These are phyloP conservation scores for Coenonympha glycerion DNA, from an alignment of 2,888 invertebrate species.

Conservation along the genomic window DNA sequence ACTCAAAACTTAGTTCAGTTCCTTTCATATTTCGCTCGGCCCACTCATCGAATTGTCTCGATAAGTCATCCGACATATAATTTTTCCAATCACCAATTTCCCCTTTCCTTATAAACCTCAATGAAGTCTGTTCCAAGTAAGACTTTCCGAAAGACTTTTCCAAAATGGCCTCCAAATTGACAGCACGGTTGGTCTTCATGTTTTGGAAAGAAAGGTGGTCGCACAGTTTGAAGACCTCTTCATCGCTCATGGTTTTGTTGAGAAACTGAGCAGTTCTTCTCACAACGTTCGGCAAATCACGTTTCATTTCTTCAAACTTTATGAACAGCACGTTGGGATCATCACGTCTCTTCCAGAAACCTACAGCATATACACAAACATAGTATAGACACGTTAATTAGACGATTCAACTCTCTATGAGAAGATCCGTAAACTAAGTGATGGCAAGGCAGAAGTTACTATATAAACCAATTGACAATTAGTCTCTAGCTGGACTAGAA, in stretches of 20 bases:
- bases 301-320: slow-evolving; percentile 89
- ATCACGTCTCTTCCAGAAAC: slow-evolving; percentile 82
- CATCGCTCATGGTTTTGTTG: slow-evolving; percentile 78
- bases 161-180: slow-evolving; percentile 82
- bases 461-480: too few species aligned
- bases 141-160: slow-evolving; percentile 69
- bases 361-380: slow-evolving; percentile 34
- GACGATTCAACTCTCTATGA: too few species aligned
- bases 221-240: slow-evolving; percentile 80
- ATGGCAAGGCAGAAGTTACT: too few species aligned
- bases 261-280: slow-evolving; percentile 83
- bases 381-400: too few species aligned
- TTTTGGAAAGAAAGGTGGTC: slow-evolving; percentile 86
- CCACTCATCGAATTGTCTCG: slow-evolving; percentile 83
- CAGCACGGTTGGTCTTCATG: slow-evolving; percentile 87
- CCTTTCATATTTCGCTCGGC: slow-evolving; percentile 77
- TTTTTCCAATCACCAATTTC: slow-evolving; percentile 88
- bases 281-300: slow-evolving; percentile 80
- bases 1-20: slow-evolving; percentile 78
- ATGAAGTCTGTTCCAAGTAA: slow-evolving; percentile 64
- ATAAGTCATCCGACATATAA: slow-evolving; percentile 83
- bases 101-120: slow-evolving; percentile 84
- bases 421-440: too few species aligned
- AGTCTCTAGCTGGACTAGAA: too few species aligned
- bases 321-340: slow-evolving; percentile 85